phyloP scores from a whole-genome alignment of 2,113 vertebrate genomes.

The Nerophis ophidion region DNA sequence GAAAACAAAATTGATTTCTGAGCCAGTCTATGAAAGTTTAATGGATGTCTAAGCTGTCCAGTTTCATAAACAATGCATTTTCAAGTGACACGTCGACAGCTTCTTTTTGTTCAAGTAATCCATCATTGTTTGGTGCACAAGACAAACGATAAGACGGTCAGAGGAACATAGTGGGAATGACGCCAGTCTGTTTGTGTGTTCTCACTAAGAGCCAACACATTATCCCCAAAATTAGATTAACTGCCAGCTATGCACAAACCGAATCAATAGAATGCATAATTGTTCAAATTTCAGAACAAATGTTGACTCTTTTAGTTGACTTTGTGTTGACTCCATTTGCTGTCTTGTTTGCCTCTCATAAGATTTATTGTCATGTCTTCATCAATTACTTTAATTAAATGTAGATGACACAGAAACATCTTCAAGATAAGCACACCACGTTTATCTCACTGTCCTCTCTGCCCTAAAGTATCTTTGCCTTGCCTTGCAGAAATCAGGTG shows the following conservation, averaged over 20 bases:
- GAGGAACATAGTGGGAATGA: not conserved
- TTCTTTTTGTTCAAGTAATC: slow-evolving; percentile 25
- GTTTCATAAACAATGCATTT: slow-evolving; percentile 31
- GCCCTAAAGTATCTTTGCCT: slow-evolving; percentile 7
- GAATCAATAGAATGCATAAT: not conserved
- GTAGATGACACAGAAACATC: not conserved
- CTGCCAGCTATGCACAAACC: not conserved
- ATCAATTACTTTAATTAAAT: slow-evolving; percentile 14
- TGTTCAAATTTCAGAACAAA: not conserved
- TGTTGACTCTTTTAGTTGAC: not conserved
- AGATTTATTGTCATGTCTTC: slow-evolving; percentile 9
- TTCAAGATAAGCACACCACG: not conserved
- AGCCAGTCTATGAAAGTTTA: slow-evolving; percentile 26
- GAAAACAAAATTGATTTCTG: slow-evolving; percentile 31
- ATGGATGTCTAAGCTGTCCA: slow-evolving; percentile 30
- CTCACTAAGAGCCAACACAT: not conserved
- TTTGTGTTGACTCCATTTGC: not conserved
- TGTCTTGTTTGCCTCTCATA: not conserved
- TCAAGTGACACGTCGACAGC: slow-evolving; percentile 34
- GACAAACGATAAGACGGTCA: slow-evolving; percentile 1
- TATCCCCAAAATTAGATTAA: not conserved
- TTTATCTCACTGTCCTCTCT: not conserved
- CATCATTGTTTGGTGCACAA: slow-evolving; percentile 20
- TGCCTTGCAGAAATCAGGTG: slow-evolving; percentile 31
- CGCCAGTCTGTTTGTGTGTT: not conserved